These are phyloP conservation scores for Hassar affinis DNA, from an alignment of 2,113 vertebrate genomes.

Conservation along the genomic window DNA sequence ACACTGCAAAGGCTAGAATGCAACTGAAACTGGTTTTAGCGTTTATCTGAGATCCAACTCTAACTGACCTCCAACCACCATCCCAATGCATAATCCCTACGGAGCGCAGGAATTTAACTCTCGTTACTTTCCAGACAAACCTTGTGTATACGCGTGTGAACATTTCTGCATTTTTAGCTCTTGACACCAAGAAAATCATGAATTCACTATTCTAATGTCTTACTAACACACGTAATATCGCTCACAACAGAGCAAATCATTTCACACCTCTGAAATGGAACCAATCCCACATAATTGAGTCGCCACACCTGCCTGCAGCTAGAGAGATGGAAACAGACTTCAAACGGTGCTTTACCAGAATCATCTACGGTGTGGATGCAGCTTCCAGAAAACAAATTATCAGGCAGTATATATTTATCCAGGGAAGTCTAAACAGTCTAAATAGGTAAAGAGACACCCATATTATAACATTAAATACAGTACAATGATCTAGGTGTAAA, in stretches of 20 bases:
- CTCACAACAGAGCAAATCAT: constrained; percentile 47
- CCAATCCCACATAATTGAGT: constrained; percentile 67
- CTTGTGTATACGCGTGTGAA: too few species aligned
- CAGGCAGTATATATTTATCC: background rate
- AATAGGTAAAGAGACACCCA: background rate
- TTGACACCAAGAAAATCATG: background rate
- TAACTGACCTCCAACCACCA: too few species aligned
- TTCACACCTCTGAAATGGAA: constrained; percentile 64
- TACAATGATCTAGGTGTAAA: too few species aligned
- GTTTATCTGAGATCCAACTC: too few species aligned
- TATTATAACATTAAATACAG: too few species aligned
- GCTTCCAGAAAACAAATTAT: constrained; percentile 13
- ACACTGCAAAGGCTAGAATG: too few species aligned
- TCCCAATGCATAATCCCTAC: too few species aligned
- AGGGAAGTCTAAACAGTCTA: background rate
- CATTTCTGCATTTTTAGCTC: background rate
- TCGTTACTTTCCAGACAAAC: too few species aligned
- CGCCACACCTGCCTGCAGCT: constrained; percentile 54
- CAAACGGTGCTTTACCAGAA: constrained; percentile 36
- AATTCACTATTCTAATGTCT: background rate
- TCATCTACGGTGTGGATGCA: background rate
- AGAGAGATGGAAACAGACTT: constrained; percentile 60
- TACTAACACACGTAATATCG: background rate
- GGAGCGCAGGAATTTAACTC: too few species aligned
- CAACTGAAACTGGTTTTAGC: too few species aligned